Base-by-base conservation (phyloP, 1,140 invertebrate species). In the Aradophagus sp. region DNA sequence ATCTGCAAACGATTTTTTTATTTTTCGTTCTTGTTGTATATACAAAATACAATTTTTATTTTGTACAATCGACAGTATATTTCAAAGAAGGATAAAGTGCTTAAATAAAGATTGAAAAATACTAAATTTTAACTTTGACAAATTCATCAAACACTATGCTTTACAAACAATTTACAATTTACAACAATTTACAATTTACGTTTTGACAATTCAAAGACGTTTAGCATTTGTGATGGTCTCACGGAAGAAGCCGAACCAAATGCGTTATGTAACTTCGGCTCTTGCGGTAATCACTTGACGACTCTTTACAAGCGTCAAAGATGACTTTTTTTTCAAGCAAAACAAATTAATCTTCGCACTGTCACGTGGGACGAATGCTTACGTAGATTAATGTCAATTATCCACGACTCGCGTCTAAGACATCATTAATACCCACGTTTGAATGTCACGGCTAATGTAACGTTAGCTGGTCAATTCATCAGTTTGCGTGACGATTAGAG, bases 311-410 rank as follows among this genome's bases (percentile, higher is more conserved):
- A 58, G 48, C 44, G 52, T 62, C 56, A 44, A 63, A 35, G 63
- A 52, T 67, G 50, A 52, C 50, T 73, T 73, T 73, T 73, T n/a
- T n/a, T 68, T 63, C 63, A 48, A 65, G 41, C 70, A 73, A 73
- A 73, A 68, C 70, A 73, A 73, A 73, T 73, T 68, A 65, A 73
- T 68, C 70, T 73, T 73, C 59, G 11, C 47, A 47, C 47, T 63
- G 63, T 68, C 63, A 73, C 59, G 70, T 73, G 58, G 63, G 70
- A 73, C 47, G 63, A 73, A 73, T 68, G 70, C 63, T 63, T 67
- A 65, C 44, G 69, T 50, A 67, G 62, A 73, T 73, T 68, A 73
- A 73, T 68, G 59, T 59, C 70, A 73, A 68, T 73, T 73, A 73
- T 73, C 70, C 63, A 36, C 52, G 29, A 56, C 26, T 62, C 34